These are phyloP conservation scores for Taxidea taxus DNA, from an alignment of 2,113 vertebrate species.

Conservation along the genomic window DNA sequence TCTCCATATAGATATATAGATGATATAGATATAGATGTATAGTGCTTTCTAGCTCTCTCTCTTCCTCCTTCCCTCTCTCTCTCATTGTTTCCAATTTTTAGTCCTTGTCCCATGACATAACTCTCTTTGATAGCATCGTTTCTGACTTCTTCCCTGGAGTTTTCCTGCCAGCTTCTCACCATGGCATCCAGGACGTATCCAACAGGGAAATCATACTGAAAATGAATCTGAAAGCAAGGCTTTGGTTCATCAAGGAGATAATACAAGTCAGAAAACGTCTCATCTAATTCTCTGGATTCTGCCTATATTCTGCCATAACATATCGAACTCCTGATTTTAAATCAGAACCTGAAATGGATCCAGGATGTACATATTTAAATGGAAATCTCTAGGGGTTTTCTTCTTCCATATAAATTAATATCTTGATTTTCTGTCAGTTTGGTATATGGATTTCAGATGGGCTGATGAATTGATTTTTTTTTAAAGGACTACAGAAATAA, in stretches of 20 bases:
- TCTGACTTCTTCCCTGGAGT: constrained; percentile 79
- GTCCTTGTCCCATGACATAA: constrained; percentile 70
- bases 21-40: not conserved
- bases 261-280: constrained; percentile 76
- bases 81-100: constrained; percentile 71
- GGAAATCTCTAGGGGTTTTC: constrained; percentile 35
- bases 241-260: constrained; percentile 79
- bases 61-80: constrained; percentile 24
- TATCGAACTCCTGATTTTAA: constrained; percentile 64
- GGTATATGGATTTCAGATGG: constrained; percentile 55
- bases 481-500: constrained; percentile 13
- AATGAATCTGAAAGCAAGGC: constrained; percentile 78
- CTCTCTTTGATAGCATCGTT: constrained; percentile 79
- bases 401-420: constrained; percentile 58
- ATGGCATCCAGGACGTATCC: constrained; percentile 68
- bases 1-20: not conserved
- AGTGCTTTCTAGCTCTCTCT: not conserved
- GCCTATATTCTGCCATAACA: constrained; percentile 58
- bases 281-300: constrained; percentile 70
- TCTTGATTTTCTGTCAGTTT: constrained; percentile 53
- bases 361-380: constrained; percentile 63
- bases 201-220: constrained; percentile 83
- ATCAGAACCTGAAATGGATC: constrained; percentile 67
- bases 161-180: constrained; percentile 72
- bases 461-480: constrained; percentile 48